These are phyloP conservation scores for Gallinago solitaria DNA, from an alignment of 2,797 vertebrate species.

Conservation along the genomic window DNA sequence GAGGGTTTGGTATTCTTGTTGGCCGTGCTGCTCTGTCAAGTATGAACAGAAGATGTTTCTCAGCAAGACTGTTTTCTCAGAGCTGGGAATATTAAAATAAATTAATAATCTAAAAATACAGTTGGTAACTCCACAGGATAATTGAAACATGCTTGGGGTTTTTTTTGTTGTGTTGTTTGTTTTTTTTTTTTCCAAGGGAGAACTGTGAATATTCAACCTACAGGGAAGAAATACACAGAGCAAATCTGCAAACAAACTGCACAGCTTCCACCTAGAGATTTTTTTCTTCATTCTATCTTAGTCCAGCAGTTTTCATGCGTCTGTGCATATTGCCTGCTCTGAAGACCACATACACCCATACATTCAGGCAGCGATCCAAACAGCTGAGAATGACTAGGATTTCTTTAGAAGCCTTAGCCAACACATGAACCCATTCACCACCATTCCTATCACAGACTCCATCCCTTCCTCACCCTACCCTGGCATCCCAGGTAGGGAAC, in stretches of 20 bases:
- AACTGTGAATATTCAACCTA: not conserved
- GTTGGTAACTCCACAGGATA: not conserved
- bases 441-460: not conserved
- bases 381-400: not conserved
- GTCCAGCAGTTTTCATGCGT: not conserved
- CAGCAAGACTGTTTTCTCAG: not conserved
- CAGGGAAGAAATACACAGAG: not conserved
- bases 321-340: not conserved
- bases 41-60: not conserved
- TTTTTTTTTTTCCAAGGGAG: not conserved
- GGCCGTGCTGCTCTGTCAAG: not conserved
- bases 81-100: not conserved
- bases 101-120: not conserved
- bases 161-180: no score
- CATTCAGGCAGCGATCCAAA: not conserved
- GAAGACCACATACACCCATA: not conserved
- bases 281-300: not conserved
- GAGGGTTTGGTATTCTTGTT: not conserved
- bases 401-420: not conserved
- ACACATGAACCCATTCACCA: not conserved
- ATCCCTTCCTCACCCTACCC: not conserved
- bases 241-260: not conserved
- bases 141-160: not conserved
- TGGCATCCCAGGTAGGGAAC: not conserved
- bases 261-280: not conserved